Evolutionary conservation across 2,888 invertebrate species (phyloP), one percentile per base, ranked within the genome.

Genomic region (Dynastes grantii): DNA sequence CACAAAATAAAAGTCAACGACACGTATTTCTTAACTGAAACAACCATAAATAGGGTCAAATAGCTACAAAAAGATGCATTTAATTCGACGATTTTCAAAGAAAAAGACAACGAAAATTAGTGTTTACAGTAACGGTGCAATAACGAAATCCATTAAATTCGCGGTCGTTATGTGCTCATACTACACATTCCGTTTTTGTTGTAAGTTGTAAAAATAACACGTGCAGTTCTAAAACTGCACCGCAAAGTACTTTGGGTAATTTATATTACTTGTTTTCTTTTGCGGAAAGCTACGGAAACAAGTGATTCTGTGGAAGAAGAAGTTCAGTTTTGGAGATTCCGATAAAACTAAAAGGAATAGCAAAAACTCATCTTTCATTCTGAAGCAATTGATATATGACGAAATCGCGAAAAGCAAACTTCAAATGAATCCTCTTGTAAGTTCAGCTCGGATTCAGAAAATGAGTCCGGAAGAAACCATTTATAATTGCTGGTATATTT

Each of bases 81-180:
- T 29, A 32, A 37, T 64, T 64, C 32, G 32, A 29, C 11, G 45
- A 45, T 45, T 45, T 45, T 11, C 45, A 45, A 45, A 45, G 8
- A 45, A 45, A 45, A 11, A 8, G 16, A 11, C 45, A 11, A 67
- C 3, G 11, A 49, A 67, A 67, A 16, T 22, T 0, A 49, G 2
- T 22, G 67, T 49, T 49, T 27, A 8, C 67, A 27, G 16, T 67
- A 67, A 49, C 32, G 27, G 45, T 22, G 45, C 49, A 49, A 67
- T 16, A 49, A 67, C 67, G 16, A 67, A 67, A 49, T 45, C 45
- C 67, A 67, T 67, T 67, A 67, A 22, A 67, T 45, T 49, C 22
- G 32, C 45, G 67, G 27, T 13, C 67, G 27, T 49, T 27, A 45
- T 45, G 45, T 1, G 45, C 45, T 45, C 11, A 45, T 45, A 45